Evolutionary conservation across 2,797 vertebrate species (phyloP), one percentile per base, ranked within the genome.

Genomic region (Thamnophis elegans): DNA sequence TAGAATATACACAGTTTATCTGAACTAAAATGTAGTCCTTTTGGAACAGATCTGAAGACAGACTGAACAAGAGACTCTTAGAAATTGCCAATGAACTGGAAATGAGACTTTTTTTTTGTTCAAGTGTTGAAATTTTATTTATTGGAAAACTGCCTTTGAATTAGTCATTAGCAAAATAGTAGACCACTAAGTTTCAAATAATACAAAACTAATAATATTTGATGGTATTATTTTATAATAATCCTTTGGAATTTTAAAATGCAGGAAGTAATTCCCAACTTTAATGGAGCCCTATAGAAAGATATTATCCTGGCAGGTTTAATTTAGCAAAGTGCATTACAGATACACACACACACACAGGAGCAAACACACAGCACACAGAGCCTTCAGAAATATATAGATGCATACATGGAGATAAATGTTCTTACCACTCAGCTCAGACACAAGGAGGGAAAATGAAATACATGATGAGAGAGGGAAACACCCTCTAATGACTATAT

Each of bases 91-190:
- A 90, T 91, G 68, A 94, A 85, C 88, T 93, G 65, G 91, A 91
- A 94, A 93, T 93, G 94, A 90, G 56, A 60, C 90, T 8, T 90
- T 94, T 85, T 93, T 26, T 62, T 60, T 93, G 54, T 88, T 94
- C 73, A 92, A 1, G 91, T 93, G 91, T 89, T 94, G 94, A 94
- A n/a, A 85, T 91, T 94, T 94, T 85, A 89, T 94, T 94, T 95
- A 86, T 91, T 92, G 95, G 91, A 93, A 53, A 5, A 5, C 28
- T 93, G 86, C 89, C 58, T 93, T 95, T 95, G 96, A 95, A 94
- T 65, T 56, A 94, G 51, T 90, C 93, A 22, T 95, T 95, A 93
- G 54, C 85, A 92, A 95, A 96, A 95, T 90, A 92, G 94, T 89
- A 94, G 93, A 65, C 87, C 14, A 11, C 92, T 96, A 92, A 91